phyloP scores from a whole-genome alignment of 2,888 invertebrate genomes.

The Dryobotodes eremita region DNA sequence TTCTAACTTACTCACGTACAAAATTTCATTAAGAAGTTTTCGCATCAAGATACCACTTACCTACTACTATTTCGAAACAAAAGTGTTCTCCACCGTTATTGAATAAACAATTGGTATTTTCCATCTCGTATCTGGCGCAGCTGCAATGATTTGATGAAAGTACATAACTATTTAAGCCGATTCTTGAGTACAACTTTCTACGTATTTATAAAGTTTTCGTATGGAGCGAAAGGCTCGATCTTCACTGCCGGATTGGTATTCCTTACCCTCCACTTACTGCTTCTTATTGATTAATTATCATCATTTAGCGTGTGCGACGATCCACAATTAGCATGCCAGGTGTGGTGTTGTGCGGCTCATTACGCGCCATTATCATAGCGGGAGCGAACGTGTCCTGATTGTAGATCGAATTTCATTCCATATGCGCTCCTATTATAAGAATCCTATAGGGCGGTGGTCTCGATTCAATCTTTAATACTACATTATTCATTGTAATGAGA shows the following conservation, averaged over 20 bases:
- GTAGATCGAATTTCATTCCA: slow-evolving; percentile 76
- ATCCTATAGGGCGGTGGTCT: slow-evolving; percentile 70
- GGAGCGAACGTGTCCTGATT: slow-evolving; percentile 83
- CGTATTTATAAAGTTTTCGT: slow-evolving; percentile 55
- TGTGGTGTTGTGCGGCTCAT: slow-evolving; percentile 78
- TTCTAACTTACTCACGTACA: slow-evolving; percentile 3
- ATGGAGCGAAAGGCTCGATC: slow-evolving; percentile 62
- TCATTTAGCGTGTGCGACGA: slow-evolving; percentile 75
- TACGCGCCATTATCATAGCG: slow-evolving; percentile 83
- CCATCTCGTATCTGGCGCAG: slow-evolving; percentile 27
- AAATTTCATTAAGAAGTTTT: slow-evolving; percentile 28
- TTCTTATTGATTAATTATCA: slow-evolving; percentile 78
- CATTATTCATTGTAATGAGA: slow-evolving; percentile 74
- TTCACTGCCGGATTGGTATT: slow-evolving; percentile 52
- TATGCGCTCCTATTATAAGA: slow-evolving; percentile 67
- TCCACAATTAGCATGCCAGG: slow-evolving; percentile 81
- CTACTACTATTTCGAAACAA: slow-evolving; percentile 18
- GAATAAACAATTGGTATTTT: slow-evolving; percentile 36
- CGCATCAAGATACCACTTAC: slow-evolving; percentile 1
- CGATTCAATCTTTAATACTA: slow-evolving; percentile 73
- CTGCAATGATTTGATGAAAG: slow-evolving; percentile 44
- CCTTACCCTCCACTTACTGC: slow-evolving; percentile 55
- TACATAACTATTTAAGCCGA: slow-evolving; percentile 32
- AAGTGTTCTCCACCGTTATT: slow-evolving; percentile 13
- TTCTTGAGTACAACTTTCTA: slow-evolving; percentile 55